phyloP scores from a whole-genome alignment of 1,140 invertebrate genomes.

The Drosophila willistoni region DNA sequence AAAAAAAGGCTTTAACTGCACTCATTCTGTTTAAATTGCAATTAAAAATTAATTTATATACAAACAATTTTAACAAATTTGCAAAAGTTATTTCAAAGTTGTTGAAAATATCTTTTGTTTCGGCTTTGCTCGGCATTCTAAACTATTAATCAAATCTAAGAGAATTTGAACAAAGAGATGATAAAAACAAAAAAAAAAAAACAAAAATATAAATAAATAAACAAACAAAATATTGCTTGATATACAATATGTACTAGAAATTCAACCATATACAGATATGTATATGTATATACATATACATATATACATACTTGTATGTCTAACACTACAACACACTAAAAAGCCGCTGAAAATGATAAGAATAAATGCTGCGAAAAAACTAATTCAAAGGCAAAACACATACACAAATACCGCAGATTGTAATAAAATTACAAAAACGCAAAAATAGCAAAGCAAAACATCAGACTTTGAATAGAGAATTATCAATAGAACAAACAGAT shows the following conservation, averaged over 20 bases:
- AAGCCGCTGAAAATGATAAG: constrained; percentile 50
- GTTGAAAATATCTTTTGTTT: background rate
- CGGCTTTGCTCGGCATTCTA: background rate
- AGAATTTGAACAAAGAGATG: background rate
- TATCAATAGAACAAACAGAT: background rate
- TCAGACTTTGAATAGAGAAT: constrained; percentile 38
- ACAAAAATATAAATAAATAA: background rate
- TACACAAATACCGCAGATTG: constrained; percentile 53
- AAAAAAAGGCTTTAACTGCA: too few relatives aligned
- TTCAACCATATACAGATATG: background rate
- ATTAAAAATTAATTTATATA: too few relatives aligned
- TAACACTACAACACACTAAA: constrained; percentile 44
- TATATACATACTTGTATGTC: constrained; percentile 24
- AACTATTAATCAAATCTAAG: background rate
- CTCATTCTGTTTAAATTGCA: too few relatives aligned
- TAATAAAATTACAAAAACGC: constrained; percentile 72
- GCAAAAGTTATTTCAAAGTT: too few relatives aligned
- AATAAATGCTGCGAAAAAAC: constrained; percentile 48
- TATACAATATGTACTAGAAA: constrained; percentile 1
- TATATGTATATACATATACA: too few relatives aligned
- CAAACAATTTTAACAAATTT: too few relatives aligned
- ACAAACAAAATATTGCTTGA: background rate
- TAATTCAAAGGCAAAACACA: constrained; percentile 62
- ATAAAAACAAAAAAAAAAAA: background rate
- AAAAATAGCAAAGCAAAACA: constrained; percentile 48